These are phyloP conservation scores for Ophion ellenae DNA, from an alignment of 2,888 invertebrate genomes.

Conservation along the genomic window DNA sequence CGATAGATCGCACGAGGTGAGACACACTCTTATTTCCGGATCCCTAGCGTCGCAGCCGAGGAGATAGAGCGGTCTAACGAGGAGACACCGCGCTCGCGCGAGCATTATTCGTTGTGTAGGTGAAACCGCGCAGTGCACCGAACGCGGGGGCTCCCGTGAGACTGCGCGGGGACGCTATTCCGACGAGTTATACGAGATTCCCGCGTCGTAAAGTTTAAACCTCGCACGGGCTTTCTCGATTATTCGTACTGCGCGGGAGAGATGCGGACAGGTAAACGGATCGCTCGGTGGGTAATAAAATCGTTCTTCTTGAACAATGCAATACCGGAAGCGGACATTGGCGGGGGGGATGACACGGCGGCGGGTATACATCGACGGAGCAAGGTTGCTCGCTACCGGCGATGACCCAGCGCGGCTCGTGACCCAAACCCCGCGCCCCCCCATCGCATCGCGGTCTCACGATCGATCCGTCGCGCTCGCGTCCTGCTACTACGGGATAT, in stretches of 20 bases:
- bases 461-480: constrained; percentile 66
- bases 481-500: constrained; percentile 27
- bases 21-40: not conserved
- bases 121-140: not conserved
- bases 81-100: constrained; percentile 67
- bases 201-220: constrained; percentile 76
- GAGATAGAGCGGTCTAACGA: constrained; percentile 70
- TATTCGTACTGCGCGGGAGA: constrained; percentile 26
- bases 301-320: not conserved
- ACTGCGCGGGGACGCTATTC: constrained; percentile 60
- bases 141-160: constrained; percentile 50
- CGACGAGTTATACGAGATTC: constrained; percentile 74
- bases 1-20: not conserved
- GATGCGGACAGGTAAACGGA: not conserved
- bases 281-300: not conserved
- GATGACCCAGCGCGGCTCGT: constrained; percentile 72
- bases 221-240: constrained; percentile 68
- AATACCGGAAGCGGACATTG: not conserved
- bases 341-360: too few relatives aligned
- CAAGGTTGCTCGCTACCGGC: constrained; percentile 59
- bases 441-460: constrained; percentile 50
- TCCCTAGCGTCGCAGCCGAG: constrained; percentile 22
- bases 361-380: not conserved
- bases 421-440: constrained; percentile 69
- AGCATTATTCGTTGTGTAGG: too few relatives aligned